These are phyloP conservation scores for Mizuhopecten yessoensis DNA, from an alignment of 1,140 invertebrate species.

Conservation along the genomic window DNA sequence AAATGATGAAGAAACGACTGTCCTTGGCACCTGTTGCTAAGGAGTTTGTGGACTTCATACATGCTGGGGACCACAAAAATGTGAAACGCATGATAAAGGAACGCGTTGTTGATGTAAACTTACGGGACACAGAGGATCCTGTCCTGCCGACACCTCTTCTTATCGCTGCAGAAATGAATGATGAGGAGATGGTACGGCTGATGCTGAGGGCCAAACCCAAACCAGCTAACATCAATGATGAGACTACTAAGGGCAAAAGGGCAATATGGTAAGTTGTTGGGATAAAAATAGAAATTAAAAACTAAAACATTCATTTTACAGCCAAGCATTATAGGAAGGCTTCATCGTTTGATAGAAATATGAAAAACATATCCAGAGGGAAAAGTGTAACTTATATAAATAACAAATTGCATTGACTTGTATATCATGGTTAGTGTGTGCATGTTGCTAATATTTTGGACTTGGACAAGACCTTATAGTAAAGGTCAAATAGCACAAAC, in stretches of 20 bases:
- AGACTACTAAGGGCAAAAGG: conserved; percentile 70
- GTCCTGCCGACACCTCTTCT: conserved; percentile 72
- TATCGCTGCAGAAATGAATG: conserved; percentile 70
- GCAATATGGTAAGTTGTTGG: conserved; percentile 73
- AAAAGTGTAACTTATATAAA: no score
- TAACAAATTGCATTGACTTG: no score
- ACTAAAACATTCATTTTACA: no score
- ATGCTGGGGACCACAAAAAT: conserved; percentile 42
- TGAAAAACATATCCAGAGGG: no score
- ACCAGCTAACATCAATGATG: conserved; percentile 75
- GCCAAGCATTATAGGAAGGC: no score
- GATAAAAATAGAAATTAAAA: no score
- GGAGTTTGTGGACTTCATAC: conserved; percentile 46
- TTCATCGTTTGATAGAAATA: no score
- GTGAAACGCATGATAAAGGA: conserved; percentile 61
- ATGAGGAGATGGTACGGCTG: conserved; percentile 71
- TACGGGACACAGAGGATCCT: conserved; percentile 68
- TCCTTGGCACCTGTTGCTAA: conserved; percentile 18
- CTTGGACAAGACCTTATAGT: no score
- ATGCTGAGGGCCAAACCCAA: conserved; percentile 72
- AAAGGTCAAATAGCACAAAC: no score
- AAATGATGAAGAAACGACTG: conserved; percentile 41
- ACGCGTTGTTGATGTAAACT: conserved; percentile 67
- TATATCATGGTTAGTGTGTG: no score
- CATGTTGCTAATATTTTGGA: no score